Evolutionary conservation across 2,888 invertebrate genomes (phyloP).

Genomic region (Celastrina argiolus): DNA sequence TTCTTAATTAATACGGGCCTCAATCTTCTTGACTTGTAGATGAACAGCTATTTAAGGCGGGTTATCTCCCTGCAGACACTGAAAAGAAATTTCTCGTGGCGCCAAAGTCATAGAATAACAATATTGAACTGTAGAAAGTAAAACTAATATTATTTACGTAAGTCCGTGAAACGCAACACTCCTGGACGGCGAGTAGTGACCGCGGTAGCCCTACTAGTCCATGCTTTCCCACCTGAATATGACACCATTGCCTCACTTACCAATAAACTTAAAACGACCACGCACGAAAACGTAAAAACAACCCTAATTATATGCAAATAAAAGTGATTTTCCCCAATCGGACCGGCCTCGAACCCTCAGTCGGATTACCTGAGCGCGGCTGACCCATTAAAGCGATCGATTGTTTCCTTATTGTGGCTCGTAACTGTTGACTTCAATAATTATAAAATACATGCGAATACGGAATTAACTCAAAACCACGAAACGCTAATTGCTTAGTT

Average conservation of each 20-base stretch:
- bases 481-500: background rate
- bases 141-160: conserved; percentile 60
- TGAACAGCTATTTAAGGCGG: too few relatives aligned
- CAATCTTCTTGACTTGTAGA: too few relatives aligned
- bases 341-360: conserved; percentile 49
- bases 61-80: too few relatives aligned
- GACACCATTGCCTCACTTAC: conserved; percentile 54
- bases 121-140: conserved; percentile 44
- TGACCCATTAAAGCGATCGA: conserved; percentile 78
- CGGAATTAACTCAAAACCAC: conserved; percentile 9
- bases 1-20: too few relatives aligned
- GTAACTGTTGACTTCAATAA: conserved; percentile 49
- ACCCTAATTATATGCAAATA: conserved; percentile 50
- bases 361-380: conserved; percentile 70
- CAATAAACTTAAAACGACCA: conserved; percentile 51
- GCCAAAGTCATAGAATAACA: background rate
- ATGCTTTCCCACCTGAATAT: conserved; percentile 76
- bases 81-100: too few relatives aligned
- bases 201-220: conserved; percentile 58
- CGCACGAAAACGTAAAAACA: conserved; percentile 43
- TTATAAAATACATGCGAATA: conserved; percentile 44
- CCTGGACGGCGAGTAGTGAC: conserved; percentile 65
- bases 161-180: conserved; percentile 68
- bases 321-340: conserved; percentile 50
- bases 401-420: conserved; percentile 73